Evolutionary conservation across 2,113 vertebrate species (phyloP).

Genomic region (Argyrosomus japonicus): DNA sequence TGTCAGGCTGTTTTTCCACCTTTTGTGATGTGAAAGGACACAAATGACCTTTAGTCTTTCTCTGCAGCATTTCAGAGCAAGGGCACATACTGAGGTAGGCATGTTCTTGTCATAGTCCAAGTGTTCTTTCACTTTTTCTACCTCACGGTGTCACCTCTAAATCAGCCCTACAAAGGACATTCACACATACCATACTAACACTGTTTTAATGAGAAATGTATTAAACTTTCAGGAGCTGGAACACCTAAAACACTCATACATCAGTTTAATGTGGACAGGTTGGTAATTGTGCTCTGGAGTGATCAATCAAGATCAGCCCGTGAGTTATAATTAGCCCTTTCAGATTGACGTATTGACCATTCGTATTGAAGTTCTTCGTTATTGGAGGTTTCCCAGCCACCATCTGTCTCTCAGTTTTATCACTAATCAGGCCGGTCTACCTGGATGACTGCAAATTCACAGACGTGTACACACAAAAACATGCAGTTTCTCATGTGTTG

Average conservation of each 20-base stretch:
- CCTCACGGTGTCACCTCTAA: conserved; percentile 37
- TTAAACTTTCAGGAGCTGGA: conserved; percentile 67
- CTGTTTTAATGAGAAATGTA: conserved; percentile 61
- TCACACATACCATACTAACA: conserved; percentile 23
- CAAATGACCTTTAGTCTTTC: conserved; percentile 52
- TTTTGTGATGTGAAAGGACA: conserved; percentile 42
- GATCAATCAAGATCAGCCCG: conserved; percentile 61
- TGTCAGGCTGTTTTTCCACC: conserved; percentile 47
- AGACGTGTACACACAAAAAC: conserved; percentile 32
- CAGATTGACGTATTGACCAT: conserved; percentile 55
- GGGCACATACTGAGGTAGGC: conserved; percentile 16
- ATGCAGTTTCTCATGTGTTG: neutral
- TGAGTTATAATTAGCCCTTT: conserved; percentile 63
- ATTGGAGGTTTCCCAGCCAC: conserved; percentile 34
- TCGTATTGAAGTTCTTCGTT: conserved; percentile 47
- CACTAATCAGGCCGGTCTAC: conserved; percentile 26
- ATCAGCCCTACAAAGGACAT: conserved; percentile 35
- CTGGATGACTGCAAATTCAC: conserved; percentile 27
- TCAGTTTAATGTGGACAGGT: conserved; percentile 70
- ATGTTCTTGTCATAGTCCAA: conserved; percentile 26
- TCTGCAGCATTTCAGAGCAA: conserved; percentile 41
- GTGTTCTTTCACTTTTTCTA: conserved; percentile 21
- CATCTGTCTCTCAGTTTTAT: conserved; percentile 42
- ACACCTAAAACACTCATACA: conserved; percentile 66
- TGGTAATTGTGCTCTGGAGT: conserved; percentile 66